Conservation (phyloP, 2,797 vertebrate genomes). For the Sebastes itinus region DNA sequence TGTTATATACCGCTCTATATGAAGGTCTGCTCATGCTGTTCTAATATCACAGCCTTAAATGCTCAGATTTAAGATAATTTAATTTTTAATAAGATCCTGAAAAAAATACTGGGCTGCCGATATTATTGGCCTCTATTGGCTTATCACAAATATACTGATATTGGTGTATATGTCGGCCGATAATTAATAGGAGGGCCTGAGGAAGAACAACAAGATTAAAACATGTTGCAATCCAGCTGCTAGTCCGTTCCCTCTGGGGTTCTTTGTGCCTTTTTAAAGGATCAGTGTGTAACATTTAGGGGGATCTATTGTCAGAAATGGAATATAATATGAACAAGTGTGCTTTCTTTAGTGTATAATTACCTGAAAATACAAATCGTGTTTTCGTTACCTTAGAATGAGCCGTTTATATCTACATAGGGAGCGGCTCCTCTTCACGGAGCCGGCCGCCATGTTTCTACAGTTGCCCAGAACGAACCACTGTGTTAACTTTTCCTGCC, state of each 20-base stretch:
- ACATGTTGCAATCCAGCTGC: neutral
- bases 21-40: neutral
- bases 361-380: too few relatives aligned
- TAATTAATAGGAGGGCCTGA: neutral
- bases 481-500: too few relatives aligned
- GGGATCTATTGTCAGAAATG: too few relatives aligned
- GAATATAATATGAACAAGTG: too few relatives aligned
- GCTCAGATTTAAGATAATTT: neutral
- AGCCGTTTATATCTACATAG: too few relatives aligned
- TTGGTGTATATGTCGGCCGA: accelerated
- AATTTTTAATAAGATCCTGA: neutral
- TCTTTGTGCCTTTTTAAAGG: neutral
- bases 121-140: neutral
- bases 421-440: too few relatives aligned
- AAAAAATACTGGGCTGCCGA: neutral
- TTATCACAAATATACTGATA: neutral
- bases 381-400: too few relatives aligned
- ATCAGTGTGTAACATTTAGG: too few relatives aligned
- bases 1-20: neutral
- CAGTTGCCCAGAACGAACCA: too few relatives aligned
- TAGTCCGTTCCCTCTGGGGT: neutral
- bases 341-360: accelerated
- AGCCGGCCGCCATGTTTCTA: too few relatives aligned
- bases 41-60: neutral
- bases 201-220: neutral